A percentile compares a stretch with the other conserved stretches of the same genome.
Evolutionary conservation across 2,113 vertebrate species (phyloP).

Genomic region (Stigmatopora argus): DNA sequence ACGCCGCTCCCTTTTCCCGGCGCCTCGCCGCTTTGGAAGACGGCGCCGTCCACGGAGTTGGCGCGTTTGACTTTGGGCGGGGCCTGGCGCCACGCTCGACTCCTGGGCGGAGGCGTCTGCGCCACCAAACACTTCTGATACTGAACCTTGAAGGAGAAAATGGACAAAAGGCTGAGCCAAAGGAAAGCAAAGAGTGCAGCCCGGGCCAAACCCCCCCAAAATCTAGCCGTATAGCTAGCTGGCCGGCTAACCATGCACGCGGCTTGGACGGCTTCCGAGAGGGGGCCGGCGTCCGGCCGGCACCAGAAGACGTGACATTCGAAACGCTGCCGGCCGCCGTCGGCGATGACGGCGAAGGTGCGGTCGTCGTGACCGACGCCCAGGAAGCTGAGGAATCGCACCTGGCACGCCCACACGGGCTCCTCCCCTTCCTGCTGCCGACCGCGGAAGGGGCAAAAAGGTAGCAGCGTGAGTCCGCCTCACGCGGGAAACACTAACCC

Average conservation of each 20-base stretch:
- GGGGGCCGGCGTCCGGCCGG: constrained; percentile 83
- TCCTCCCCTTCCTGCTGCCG: constrained; percentile 68
- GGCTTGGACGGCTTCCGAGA: constrained; percentile 93
- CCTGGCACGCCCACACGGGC: constrained; percentile 86
- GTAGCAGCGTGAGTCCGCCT: not conserved
- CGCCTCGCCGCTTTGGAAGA: constrained; percentile 39
- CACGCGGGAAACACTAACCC: too few species aligned
- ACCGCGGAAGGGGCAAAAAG: not conserved
- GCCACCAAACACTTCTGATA: constrained; percentile 93
- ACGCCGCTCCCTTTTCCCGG: constrained; percentile 36
- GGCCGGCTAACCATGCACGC: constrained; percentile 87
- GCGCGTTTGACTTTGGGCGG: constrained; percentile 74
- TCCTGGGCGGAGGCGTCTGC: constrained; percentile 75
- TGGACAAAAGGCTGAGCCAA: too few species aligned
- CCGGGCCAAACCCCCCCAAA: too few species aligned
- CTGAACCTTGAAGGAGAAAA: constrained; percentile 74
- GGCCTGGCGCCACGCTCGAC: constrained; percentile 66
- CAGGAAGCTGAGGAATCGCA: constrained; percentile 92
- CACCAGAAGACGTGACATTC: constrained; percentile 98
- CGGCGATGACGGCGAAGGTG: constrained; percentile 93
- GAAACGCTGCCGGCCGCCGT: constrained; percentile 85
- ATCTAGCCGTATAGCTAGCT: not conserved
- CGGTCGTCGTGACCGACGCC: constrained; percentile 89
- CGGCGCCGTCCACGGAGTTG: constrained; percentile 74
- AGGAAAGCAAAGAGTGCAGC: too few species aligned